Evolutionary conservation across 2,113 vertebrate genomes (phyloP).

Genomic region (Okapia johnstoni): DNA sequence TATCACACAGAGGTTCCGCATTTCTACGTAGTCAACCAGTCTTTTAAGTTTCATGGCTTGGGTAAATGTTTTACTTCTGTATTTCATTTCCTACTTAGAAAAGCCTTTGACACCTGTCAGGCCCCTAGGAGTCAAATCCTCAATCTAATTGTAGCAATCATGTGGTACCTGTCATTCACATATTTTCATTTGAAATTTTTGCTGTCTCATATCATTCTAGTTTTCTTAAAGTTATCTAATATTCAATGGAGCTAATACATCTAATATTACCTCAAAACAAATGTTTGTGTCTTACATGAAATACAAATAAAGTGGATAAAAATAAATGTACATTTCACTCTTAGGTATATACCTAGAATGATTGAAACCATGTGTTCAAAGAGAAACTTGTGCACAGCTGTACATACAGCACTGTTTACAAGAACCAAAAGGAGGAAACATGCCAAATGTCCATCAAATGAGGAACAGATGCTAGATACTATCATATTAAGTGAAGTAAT

Average conservation of each 20-base stretch:
- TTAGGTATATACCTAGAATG: neutral
- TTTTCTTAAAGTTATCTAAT: neutral
- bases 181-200: slow-evolving; percentile 17
- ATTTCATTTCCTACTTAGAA: slow-evolving; percentile 37
- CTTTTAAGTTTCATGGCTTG: neutral
- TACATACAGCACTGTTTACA: neutral
- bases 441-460: neutral
- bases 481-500: neutral
- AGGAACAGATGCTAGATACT: neutral
- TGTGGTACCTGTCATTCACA: neutral
- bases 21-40: neutral
- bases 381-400: neutral
- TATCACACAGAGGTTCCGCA: neutral
- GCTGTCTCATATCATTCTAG: neutral
- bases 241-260: neutral
- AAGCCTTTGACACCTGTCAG: neutral
- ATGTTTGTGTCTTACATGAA: neutral
- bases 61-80: neutral
- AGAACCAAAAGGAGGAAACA: neutral
- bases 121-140: neutral
- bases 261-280: neutral
- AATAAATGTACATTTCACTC: neutral
- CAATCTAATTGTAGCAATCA: neutral
- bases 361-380: neutral
- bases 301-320: neutral